Evolutionary conservation across 2,113 vertebrate genomes (phyloP).

Genomic region (Ammodytes dubius): DNA sequence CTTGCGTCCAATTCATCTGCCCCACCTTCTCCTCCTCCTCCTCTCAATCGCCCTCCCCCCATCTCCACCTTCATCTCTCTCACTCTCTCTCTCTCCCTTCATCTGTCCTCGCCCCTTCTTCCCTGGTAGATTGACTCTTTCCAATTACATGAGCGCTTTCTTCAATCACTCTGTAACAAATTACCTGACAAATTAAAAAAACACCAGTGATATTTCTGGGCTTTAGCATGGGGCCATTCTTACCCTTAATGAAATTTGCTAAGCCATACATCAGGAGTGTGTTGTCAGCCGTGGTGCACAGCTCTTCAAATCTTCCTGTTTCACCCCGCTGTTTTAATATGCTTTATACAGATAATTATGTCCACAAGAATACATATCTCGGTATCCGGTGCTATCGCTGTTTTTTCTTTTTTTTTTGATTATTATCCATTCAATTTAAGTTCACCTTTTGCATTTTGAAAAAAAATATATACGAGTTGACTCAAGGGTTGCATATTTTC

Average conservation of each 20-base stretch:
- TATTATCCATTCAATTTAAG: conserved; percentile 45
- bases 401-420: conserved; percentile 35
- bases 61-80: conserved; percentile 39
- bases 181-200: conserved; percentile 85
- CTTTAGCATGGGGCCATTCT: conserved; percentile 70
- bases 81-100: conserved; percentile 38
- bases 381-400: not conserved
- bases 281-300: conserved; percentile 58
- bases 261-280: conserved; percentile 77
- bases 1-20: conserved; percentile 53
- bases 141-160: conserved; percentile 81
- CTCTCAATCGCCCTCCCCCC: not conserved
- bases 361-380: conserved; percentile 65
- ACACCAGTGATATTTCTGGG: conserved; percentile 74
- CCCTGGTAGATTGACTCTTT: conserved; percentile 79
- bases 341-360: conserved; percentile 74
- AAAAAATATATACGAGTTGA: conserved; percentile 12
- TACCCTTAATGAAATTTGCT: conserved; percentile 82
- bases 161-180: conserved; percentile 82
- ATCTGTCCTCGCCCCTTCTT: conserved; percentile 55
- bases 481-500: conserved; percentile 47
- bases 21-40: conserved; percentile 24
- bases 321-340: conserved; percentile 75
- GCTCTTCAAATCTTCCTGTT: conserved; percentile 52
- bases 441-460: conserved; percentile 46